Evolutionary conservation across 1,140 invertebrate species (phyloP).

Genomic region (Acromyrmex heyeri): DNA sequence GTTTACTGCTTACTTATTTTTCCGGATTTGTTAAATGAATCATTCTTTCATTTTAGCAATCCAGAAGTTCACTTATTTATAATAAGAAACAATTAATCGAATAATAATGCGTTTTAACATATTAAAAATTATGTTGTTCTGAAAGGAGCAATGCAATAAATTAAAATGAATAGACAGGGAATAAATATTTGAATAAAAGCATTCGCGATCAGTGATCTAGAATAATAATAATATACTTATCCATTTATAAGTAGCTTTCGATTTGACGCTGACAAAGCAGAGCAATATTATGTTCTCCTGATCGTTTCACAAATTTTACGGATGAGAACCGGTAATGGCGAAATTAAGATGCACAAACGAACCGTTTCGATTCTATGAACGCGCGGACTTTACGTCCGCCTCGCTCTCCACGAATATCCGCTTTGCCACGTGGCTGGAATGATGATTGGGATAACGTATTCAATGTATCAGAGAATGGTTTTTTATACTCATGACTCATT

Average conservation of each 20-base stretch:
- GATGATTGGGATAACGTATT: slow-evolving; percentile 19
- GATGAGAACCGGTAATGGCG: slow-evolving; percentile 41
- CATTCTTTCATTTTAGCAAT: neutral
- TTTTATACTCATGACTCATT: neutral
- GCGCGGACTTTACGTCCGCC: slow-evolving; percentile 36
- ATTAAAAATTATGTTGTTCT: neutral
- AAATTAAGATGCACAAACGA: slow-evolving; percentile 69
- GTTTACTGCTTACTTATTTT: neutral
- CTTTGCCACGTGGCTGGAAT: slow-evolving; percentile 31
- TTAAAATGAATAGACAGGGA: neutral
- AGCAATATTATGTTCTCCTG: slow-evolving; percentile 18
- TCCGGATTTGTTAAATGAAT: neutral
- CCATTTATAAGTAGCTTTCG: slow-evolving; percentile 48
- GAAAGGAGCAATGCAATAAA: neutral
- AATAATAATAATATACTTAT: slow-evolving; percentile 56
- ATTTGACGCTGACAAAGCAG: slow-evolving; percentile 10
- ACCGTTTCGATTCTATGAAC: slow-evolving; percentile 32
- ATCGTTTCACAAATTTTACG: slow-evolving; percentile 41
- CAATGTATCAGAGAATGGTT: neutral
- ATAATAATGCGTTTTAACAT: neutral
- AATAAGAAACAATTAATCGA: neutral
- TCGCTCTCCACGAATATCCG: slow-evolving; percentile 20
- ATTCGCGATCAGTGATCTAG: neutral
- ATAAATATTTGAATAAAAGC: neutral
- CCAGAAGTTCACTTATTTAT: neutral